These are phyloP conservation scores for Muscina levida DNA, from an alignment of 2,888 invertebrate genomes.

Conservation along the genomic window DNA sequence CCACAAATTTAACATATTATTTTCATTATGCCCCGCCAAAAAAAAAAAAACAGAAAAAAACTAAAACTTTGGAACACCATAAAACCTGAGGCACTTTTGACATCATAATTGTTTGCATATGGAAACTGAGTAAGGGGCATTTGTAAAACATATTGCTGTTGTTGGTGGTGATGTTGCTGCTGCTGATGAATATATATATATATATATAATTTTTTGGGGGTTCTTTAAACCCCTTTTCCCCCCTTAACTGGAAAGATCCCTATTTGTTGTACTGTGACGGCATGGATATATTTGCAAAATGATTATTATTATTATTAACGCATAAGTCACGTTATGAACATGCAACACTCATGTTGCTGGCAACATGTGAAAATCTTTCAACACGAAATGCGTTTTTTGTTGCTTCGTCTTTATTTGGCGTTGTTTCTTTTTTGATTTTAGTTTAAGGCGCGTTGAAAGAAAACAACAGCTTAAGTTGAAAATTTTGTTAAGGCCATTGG, in stretches of 20 bases:
- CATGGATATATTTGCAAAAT: slow-evolving; percentile 35
- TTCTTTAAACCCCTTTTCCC: no score
- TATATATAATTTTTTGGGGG: no score
- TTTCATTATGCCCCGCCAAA: slow-evolving; percentile 21
- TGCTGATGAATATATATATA: no score
- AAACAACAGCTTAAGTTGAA: slow-evolving; percentile 27
- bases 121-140: slow-evolving; percentile 48
- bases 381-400: slow-evolving; percentile 58
- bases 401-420: no score
- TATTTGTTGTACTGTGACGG: slow-evolving; percentile 5
- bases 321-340: slow-evolving; percentile 61
- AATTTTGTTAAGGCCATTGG: slow-evolving; percentile 19
- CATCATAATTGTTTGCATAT: slow-evolving; percentile 76
- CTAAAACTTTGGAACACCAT: no score
- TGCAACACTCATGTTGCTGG: slow-evolving; percentile 42
- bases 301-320: slow-evolving; percentile 56
- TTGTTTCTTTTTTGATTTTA: no score
- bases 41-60: background rate
- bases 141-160: no score
- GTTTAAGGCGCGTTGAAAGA: background rate
- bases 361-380: slow-evolving; percentile 68
- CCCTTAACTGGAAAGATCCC: no score
- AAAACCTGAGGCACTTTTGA: slow-evolving; percentile 72
- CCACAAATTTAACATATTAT: slow-evolving; percentile 24
- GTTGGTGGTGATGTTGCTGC: no score